phyloP scores from a whole-genome alignment of 1,140 invertebrate genomes.

The Ericerus pela region DNA sequence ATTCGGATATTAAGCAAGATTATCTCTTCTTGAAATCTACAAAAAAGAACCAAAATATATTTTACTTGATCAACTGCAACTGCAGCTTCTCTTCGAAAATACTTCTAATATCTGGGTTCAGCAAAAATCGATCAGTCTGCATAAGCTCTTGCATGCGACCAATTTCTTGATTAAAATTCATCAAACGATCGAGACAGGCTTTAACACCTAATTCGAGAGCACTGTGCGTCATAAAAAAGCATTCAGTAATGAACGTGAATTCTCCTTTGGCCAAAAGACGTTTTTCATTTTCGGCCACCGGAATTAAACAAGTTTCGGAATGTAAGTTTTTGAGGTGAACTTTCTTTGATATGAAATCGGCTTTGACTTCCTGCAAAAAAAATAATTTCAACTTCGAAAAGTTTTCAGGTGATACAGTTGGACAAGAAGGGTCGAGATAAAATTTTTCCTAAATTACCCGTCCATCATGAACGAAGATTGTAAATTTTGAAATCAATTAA shows the following conservation, averaged over 20 bases:
- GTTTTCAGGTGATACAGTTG: too few species aligned
- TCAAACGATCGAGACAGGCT: conserved; percentile 61
- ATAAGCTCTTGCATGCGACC: conserved; percentile 47
- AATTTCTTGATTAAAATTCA: conserved; percentile 51
- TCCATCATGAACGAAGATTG: too few species aligned
- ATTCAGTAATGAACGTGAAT: conserved; percentile 76
- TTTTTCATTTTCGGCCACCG: conserved; percentile 37
- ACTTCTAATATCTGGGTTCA: conserved; percentile 31
- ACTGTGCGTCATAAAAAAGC: conserved; percentile 78
- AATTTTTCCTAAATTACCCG: too few species aligned
- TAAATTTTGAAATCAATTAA: too few species aligned
- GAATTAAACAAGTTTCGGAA: conserved; percentile 63
- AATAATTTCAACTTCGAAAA: too few species aligned
- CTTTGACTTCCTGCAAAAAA: conserved; percentile 9
- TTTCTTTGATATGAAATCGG: conserved; percentile 21
- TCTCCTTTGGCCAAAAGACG: conserved; percentile 37
- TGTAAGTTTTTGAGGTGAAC: conserved; percentile 50
- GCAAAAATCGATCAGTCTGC: neutral
- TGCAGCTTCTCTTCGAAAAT: conserved; percentile 46
- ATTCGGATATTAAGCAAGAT: neutral
- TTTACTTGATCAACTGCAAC: conserved; percentile 39
- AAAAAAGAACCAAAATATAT: conserved; percentile 17
- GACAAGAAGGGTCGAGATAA: too few species aligned
- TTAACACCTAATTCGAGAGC: conserved; percentile 68
- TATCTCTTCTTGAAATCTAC: conserved; percentile 28